Percentiles rank a stretch among this genome's conserved stretches.
phyloP scores from a whole-genome alignment of 2,113 vertebrate genomes.

The Macheiramphus alcinus region DNA sequence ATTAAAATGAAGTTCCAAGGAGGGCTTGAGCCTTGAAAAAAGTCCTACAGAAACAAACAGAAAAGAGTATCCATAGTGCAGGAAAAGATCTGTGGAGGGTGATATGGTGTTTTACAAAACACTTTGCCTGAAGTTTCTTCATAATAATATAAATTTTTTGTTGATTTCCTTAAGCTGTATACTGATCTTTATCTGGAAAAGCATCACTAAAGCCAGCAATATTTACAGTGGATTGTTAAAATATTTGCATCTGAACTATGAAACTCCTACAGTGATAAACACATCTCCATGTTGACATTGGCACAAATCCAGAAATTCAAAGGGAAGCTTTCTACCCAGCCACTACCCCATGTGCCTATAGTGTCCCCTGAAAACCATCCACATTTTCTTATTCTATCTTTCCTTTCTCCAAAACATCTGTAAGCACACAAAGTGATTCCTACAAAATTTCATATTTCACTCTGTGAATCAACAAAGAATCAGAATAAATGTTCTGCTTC shows the following conservation, averaged over 20 bases:
- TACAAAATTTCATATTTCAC: not conserved
- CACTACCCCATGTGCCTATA: not conserved
- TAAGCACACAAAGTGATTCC: not conserved
- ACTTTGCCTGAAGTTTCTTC: not conserved
- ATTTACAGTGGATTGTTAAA: not conserved
- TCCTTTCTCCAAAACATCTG: not conserved
- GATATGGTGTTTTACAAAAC: not conserved
- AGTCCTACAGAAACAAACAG: not conserved
- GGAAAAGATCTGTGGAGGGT: not conserved
- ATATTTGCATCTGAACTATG: not conserved
- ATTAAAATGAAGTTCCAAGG: not conserved
- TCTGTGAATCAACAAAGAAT: not conserved
- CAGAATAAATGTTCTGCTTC: not conserved
- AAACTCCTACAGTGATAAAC: not conserved
- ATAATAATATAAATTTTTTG: not conserved
- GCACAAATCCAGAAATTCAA: not conserved
- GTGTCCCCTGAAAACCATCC: not conserved
- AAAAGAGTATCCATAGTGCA: not conserved
- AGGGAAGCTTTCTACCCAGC: not conserved
- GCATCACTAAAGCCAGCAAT: not conserved
- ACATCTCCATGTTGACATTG: not conserved
- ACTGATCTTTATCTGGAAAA: not conserved
- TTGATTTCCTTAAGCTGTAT: not conserved
- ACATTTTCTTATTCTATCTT: not conserved
- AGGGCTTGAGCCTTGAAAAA: not conserved